A percentile compares a stretch with the other conserved stretches of the same genome.
phyloP scores from a whole-genome alignment of 1,140 invertebrate species.

The Alviniconcha marisindica region DNA sequence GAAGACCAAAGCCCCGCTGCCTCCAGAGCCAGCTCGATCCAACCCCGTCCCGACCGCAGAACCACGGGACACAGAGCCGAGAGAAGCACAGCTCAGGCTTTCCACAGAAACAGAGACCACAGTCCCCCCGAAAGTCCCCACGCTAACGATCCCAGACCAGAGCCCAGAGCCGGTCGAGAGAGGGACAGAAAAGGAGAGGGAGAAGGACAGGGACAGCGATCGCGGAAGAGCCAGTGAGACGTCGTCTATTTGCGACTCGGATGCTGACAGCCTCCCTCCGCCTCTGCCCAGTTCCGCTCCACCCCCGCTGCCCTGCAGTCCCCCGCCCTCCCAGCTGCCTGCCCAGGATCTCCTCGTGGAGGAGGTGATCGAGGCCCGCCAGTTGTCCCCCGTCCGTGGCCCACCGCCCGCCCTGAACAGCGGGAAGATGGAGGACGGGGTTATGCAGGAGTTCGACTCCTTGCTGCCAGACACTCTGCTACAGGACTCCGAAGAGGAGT shows the following conservation, averaged over 20 bases:
- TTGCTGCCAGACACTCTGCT: constrained; percentile 4
- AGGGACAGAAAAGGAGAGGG: not conserved
- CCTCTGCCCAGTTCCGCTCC: constrained; percentile 55
- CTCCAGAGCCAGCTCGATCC: not conserved
- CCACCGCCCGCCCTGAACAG: not conserved
- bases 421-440: not conserved
- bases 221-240: not conserved
- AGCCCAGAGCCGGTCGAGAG: not conserved
- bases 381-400: not conserved
- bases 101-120: not conserved
- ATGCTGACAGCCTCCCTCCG: constrained; percentile 51
- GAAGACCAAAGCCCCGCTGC: constrained; percentile 5
- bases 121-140: not conserved
- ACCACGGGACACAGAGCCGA: not conserved
- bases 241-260: constrained; percentile 32
- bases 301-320: constrained; percentile 46
- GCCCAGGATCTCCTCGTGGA: not conserved
- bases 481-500: not conserved
- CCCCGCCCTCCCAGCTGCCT: not conserved
- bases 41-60: not conserved
- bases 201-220: not conserved
- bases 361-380: not conserved
- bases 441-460: not conserved
- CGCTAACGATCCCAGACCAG: not conserved
- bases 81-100: not conserved